Conservation (phyloP, 2,888 invertebrate species). For the Choreutis nemorana region DNA sequence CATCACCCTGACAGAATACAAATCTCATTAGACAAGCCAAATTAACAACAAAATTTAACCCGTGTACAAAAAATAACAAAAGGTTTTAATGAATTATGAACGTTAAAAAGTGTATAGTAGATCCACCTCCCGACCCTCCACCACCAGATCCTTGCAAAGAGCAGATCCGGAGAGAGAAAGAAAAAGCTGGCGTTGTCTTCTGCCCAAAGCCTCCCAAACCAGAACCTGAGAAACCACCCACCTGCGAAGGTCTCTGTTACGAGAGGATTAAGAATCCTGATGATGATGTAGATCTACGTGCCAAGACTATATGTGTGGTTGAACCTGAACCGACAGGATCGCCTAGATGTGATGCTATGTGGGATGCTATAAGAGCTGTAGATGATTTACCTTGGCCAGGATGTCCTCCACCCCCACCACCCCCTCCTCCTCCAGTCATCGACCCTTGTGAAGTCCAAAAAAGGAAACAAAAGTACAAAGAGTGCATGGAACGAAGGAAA, state of each 20-base stretch:
- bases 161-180: slow-evolving; percentile 21
- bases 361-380: slow-evolving; percentile 14
- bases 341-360: slow-evolving; percentile 27
- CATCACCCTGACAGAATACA: too few species aligned
- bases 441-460: slow-evolving; percentile 29
- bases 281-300: too few species aligned
- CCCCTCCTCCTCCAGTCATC: slow-evolving; percentile 22
- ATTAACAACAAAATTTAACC: too few species aligned
- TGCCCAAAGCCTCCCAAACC: slow-evolving; percentile 23
- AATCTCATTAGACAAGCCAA: too few species aligned
- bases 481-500: slow-evolving; percentile 28
- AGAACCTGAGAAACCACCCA: slow-evolving; percentile 18
- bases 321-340: slow-evolving; percentile 20
- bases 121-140: slow-evolving; percentile 20
- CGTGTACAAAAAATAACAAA: too few species aligned
- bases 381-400: slow-evolving; percentile 23
- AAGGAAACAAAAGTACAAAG: slow-evolving; percentile 15
- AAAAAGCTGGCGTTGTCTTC: slow-evolving; percentile 29
- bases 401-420: slow-evolving; percentile 22
- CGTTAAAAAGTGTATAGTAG: slow-evolving; percentile 28
- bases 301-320: slow-evolving; percentile 25
- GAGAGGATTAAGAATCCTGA: slow-evolving; percentile 37
- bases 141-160: slow-evolving; percentile 25
- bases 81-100: slow-evolving; percentile 19
- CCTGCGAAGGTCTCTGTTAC: slow-evolving; percentile 30